Evolutionary conservation across 2,113 vertebrate species (phyloP).

Genomic region (Anseranas semipalmata): DNA sequence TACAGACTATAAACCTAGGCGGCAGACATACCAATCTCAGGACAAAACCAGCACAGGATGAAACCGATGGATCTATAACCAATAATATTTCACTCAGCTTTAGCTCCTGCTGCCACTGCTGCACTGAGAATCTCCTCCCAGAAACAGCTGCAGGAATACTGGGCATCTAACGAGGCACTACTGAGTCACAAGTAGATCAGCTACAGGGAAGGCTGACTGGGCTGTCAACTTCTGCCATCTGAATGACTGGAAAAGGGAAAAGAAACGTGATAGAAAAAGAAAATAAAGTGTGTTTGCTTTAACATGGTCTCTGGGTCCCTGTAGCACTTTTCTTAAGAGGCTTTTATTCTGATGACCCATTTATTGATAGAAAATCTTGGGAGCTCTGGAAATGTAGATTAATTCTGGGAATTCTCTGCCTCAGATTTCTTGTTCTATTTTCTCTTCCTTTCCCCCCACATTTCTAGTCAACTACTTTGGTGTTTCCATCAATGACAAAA

Average conservation of each 20-base stretch:
- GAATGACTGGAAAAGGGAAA: not conserved
- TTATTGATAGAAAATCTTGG: slow-evolving; percentile 3
- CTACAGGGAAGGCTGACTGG: not conserved
- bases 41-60: not conserved
- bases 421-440: slow-evolving; percentile 18
- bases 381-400: slow-evolving; percentile 21
- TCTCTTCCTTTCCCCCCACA: not conserved
- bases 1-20: not conserved
- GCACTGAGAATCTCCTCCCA: not conserved
- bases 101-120: not conserved
- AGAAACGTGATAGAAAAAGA: not conserved
- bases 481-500: not conserved
- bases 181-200: not conserved
- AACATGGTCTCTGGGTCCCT: not conserved
- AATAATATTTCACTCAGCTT: slow-evolving; percentile 3
- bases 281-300: not conserved
- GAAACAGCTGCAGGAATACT: not conserved
- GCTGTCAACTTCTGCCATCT: not conserved
- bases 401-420: slow-evolving; percentile 12
- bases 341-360: not conserved
- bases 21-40: not conserved
- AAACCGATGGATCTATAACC: slow-evolving; percentile 2
- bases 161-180: not conserved
- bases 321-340: not conserved
- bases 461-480: not conserved